These are phyloP conservation scores for Gymnobelideus leadbeateri DNA, from an alignment of 2,113 vertebrate species.

Conservation along the genomic window DNA sequence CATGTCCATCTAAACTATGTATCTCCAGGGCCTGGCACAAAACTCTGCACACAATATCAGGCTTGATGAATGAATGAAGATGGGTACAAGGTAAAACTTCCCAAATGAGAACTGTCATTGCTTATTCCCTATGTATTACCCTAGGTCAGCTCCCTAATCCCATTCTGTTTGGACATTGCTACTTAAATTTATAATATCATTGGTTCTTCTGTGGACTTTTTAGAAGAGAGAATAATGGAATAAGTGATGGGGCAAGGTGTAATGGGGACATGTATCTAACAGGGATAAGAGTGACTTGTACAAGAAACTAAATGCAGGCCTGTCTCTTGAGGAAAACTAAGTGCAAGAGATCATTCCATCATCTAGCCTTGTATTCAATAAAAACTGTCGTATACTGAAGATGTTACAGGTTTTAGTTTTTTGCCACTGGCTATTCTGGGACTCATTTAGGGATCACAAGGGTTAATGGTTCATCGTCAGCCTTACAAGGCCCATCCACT, in stretches of 20 bases:
- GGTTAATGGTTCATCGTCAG: slow-evolving; percentile 85
- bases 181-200: too few relatives aligned
- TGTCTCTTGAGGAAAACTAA: slow-evolving; percentile 14
- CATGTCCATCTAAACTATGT: background rate
- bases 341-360: background rate
- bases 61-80: background rate
- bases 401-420: slow-evolving; percentile 64
- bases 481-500: slow-evolving; percentile 81
- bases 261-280: background rate
- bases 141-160: background rate
- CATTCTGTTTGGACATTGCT: background rate
- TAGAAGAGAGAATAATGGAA: background rate
- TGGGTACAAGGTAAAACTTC: background rate
- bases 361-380: background rate
- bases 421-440: slow-evolving; percentile 82
- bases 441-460: slow-evolving; percentile 79
- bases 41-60: background rate
- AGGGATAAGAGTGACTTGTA: background rate
- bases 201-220: background rate
- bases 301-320: background rate
- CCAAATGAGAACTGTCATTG: background rate
- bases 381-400: slow-evolving; percentile 73
- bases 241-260: background rate
- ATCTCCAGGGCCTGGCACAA: background rate
- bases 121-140: too few relatives aligned